Conservation (phyloP, 2,888 invertebrate genomes). For the Phyllotreta cruciferae region DNA sequence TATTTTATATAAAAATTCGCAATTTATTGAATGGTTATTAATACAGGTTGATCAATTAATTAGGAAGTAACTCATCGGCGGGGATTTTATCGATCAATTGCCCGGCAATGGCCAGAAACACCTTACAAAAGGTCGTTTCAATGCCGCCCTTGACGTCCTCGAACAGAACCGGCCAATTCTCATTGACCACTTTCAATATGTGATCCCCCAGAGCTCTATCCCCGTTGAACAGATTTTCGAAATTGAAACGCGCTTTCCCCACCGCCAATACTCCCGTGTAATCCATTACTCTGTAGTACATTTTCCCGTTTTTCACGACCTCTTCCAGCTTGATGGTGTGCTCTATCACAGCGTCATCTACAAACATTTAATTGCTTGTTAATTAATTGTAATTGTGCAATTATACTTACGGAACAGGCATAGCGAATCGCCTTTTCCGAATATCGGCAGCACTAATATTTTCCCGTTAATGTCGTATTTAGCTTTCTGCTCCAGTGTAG, state of each 20-base stretch:
- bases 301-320: conserved; percentile 25
- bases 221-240: conserved; percentile 46
- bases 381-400: neutral
- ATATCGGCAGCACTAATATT: conserved; percentile 38
- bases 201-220: conserved; percentile 41
- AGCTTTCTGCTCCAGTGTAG: conserved; percentile 30
- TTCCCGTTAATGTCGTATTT: conserved; percentile 39
- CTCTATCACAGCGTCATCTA: conserved; percentile 19
- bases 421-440: conserved; percentile 37
- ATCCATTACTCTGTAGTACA: conserved; percentile 25
- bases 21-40: no score
- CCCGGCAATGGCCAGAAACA: conserved; percentile 27
- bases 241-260: conserved; percentile 32
- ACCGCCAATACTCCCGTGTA: conserved; percentile 26
- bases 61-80: conserved; percentile 23
- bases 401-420: conserved; percentile 34
- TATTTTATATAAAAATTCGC: no score
- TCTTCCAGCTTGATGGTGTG: conserved; percentile 34
- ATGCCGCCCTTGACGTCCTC: conserved; percentile 40
- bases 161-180: conserved; percentile 44
- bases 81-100: conserved; percentile 35
- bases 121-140: conserved; percentile 34
- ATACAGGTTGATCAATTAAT: no score
- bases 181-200: conserved; percentile 42
- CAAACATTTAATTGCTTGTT: neutral